Conservation (phyloP, 2,888 invertebrate species). For the Acrocera orbiculus region DNA sequence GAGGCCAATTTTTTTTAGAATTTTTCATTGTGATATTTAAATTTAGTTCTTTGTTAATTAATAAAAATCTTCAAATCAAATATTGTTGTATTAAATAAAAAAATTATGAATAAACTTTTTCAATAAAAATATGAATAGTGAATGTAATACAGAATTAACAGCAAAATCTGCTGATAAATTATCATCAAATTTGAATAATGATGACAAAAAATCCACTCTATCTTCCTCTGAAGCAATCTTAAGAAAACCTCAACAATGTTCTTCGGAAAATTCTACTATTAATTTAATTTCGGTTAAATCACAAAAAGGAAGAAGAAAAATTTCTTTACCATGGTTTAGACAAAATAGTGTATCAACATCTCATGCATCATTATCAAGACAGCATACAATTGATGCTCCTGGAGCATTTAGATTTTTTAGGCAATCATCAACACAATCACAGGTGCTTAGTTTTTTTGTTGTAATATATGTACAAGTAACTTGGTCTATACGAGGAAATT, state of each 20-base stretch:
- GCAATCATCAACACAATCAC: constrained; percentile 32
- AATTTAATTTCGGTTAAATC: no score
- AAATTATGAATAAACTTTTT: no score
- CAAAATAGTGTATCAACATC: constrained; percentile 58
- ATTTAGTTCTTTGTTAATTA: no score
- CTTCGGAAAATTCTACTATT: no score
- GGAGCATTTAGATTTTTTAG: constrained; percentile 67
- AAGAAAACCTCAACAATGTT: no score
- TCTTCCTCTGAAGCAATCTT: constrained; percentile 10
- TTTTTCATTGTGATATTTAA: no score
- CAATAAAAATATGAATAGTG: constrained; percentile 10
- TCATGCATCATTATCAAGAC: constrained; percentile 59
- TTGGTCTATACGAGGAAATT: no score
- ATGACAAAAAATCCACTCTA: constrained; percentile 8
- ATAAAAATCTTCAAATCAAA: no score
- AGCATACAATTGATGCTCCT: constrained; percentile 82
- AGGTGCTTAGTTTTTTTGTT: constrained; percentile 19
- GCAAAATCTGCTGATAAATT: neutral
- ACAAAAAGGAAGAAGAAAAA: constrained; percentile 64
- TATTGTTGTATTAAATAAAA: no score
- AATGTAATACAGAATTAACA: constrained; percentile 3
- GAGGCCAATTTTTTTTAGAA: no score
- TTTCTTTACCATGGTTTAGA: constrained; percentile 78
- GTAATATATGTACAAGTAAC: no score
- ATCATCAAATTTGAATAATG: neutral